Conservation (phyloP, 2,113 vertebrate species). For the Strix aluco region DNA sequence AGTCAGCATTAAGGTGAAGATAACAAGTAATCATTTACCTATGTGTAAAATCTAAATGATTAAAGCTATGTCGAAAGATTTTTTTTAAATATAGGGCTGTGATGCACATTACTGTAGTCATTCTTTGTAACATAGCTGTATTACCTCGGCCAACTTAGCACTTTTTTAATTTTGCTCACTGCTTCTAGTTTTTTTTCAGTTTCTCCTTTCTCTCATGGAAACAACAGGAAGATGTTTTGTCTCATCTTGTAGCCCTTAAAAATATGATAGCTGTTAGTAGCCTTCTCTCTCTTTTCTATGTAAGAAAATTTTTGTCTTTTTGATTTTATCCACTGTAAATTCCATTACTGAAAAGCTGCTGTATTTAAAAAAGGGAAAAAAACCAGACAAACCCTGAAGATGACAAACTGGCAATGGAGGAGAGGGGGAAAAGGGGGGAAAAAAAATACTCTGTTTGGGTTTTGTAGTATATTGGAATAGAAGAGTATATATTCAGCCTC, state of each 20-base stretch:
- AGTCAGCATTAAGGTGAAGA: conserved; percentile 37
- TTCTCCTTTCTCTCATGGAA: neutral
- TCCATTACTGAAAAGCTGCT: neutral
- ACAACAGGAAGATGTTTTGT: neutral
- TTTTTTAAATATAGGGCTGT: neutral
- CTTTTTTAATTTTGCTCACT: neutral
- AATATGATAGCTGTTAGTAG: neutral
- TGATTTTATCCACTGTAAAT: neutral
- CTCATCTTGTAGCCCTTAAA: conserved; percentile 32
- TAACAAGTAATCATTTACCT: neutral
- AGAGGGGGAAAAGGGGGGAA: neutral
- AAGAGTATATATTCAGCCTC: neutral
- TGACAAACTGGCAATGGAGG: neutral
- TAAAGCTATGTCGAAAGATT: neutral
- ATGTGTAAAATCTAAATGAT: conserved; percentile 4
- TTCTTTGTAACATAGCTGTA: neutral
- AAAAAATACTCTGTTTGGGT: neutral
- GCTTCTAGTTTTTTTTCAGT: neutral
- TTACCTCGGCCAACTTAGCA: conserved; percentile 5
- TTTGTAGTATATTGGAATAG: neutral
- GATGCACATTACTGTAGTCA: neutral
- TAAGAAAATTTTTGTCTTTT: neutral
- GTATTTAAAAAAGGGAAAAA: neutral
- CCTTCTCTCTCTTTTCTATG: neutral
- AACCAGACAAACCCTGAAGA: neutral